Percentiles rank a stretch among this genome's conserved stretches.
These are phyloP conservation scores for Girardia tigrina DNA, from an alignment of 2,888 invertebrate genomes.

Conservation along the genomic window DNA sequence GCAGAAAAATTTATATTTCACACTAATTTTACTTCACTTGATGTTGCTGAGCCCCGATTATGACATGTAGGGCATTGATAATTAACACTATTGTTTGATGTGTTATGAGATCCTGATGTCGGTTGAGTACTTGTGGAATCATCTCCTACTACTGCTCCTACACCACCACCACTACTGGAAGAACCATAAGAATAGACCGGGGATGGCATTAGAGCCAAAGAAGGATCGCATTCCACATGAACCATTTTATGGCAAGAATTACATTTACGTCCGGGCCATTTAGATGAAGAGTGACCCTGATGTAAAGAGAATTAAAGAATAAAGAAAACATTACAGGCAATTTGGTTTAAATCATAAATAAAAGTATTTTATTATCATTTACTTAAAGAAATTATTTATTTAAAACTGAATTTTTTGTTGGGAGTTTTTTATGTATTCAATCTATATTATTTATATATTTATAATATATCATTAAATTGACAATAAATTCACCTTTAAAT, in stretches of 20 bases:
- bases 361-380: too few species aligned
- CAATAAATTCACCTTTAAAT: too few species aligned
- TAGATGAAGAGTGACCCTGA: neutral
- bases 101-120: neutral
- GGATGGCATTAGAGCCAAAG: neutral
- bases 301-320: neutral
- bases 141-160: neutral
- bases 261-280: conserved; percentile 27
- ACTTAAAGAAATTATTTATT: too few species aligned
- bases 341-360: too few species aligned
- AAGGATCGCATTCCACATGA: conserved; percentile 29
- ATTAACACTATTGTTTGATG: neutral
- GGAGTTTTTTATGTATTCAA: too few species aligned
- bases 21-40: conserved; percentile 24
- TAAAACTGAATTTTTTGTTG: too few species aligned
- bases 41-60: conserved; percentile 9
- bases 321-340: neutral
- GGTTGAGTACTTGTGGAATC: neutral
- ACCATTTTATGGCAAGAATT: conserved; percentile 24
- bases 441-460: too few species aligned
- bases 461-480: too few species aligned
- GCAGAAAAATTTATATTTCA: neutral
- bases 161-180: neutral
- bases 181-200: neutral
- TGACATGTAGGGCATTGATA: conserved; percentile 24